These are phyloP conservation scores for Chelon auratus DNA, from an alignment of 2,797 vertebrate species.

Conservation along the genomic window DNA sequence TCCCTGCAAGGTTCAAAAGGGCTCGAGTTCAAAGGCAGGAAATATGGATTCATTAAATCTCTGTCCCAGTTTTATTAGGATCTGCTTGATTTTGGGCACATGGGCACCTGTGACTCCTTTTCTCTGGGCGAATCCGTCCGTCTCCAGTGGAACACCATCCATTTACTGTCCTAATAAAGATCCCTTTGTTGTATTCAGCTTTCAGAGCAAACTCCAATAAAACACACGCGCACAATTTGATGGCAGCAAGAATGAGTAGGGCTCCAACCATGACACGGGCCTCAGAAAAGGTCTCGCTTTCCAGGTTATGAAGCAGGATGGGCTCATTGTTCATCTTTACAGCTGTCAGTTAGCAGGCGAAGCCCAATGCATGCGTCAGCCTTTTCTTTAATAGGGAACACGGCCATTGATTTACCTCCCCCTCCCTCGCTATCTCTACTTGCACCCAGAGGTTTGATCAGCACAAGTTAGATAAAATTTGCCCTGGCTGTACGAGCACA, in stretches of 20 bases:
- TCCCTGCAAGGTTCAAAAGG: constrained; percentile 18
- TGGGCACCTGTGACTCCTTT: constrained; percentile 57
- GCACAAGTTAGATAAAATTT: constrained; percentile 57
- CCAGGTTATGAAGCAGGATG: constrained; percentile 60
- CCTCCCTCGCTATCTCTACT: constrained; percentile 35
- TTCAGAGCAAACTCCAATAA: constrained; percentile 54
- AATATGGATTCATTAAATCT: constrained; percentile 54
- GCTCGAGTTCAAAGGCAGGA: constrained; percentile 27
- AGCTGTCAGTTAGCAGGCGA: constrained; percentile 75
- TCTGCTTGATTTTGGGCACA: constrained; percentile 40
- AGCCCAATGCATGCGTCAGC: constrained; percentile 65
- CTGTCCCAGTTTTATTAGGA: constrained; percentile 45
- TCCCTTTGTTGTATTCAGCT: constrained; percentile 44
- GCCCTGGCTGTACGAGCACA: constrained; percentile 20
- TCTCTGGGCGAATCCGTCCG: constrained; percentile 26
- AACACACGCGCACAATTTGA: constrained; percentile 33
- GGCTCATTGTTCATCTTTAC: constrained; percentile 80
- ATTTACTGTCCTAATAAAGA: constrained; percentile 69
- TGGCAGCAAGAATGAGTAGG: constrained; percentile 19
- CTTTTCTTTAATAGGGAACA: constrained; percentile 76
- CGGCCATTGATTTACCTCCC: constrained; percentile 68
- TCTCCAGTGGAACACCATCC: constrained; percentile 48
- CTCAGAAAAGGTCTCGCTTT: constrained; percentile 53
- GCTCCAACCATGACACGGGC: constrained; percentile 11
- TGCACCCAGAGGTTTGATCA: constrained; percentile 64